A percentile compares a stretch with the other conserved stretches of the same genome.
These are phyloP conservation scores for Dioctria linearis DNA, from an alignment of 2,888 invertebrate genomes.

Conservation along the genomic window DNA sequence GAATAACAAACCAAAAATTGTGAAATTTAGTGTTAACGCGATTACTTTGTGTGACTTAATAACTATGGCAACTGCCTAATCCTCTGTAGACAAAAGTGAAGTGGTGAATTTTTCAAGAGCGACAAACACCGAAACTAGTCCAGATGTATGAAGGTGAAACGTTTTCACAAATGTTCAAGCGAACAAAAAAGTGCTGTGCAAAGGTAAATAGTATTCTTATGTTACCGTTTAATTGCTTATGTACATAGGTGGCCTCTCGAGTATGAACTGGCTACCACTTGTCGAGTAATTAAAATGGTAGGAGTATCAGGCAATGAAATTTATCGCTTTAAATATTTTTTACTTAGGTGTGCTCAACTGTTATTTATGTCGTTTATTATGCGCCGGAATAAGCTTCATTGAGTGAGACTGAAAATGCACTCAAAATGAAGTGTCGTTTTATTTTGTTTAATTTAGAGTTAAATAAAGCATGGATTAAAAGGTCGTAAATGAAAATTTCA, in stretches of 20 bases:
- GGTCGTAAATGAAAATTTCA: no score
- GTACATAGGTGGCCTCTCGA: not conserved
- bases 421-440: no score
- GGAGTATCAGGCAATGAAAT: not conserved
- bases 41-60: not conserved
- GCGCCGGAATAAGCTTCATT: not conserved
- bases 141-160: conserved; percentile 52
- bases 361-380: not conserved
- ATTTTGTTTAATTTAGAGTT: no score
- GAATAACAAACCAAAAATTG: not conserved
- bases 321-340: conserved; percentile 1
- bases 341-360: conserved; percentile 10
- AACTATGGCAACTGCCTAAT: not conserved
- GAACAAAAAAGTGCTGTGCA: conserved; percentile 69
- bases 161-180: conserved; percentile 68
- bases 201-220: conserved; percentile 64
- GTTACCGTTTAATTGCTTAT: conserved; percentile 1
- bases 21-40: not conserved
- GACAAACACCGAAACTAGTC: not conserved
- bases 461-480: no score
- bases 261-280: not conserved
- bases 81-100: not conserved
- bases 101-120: not conserved
- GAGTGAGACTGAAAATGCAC: no score
- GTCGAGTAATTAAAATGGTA: not conserved